A percentile compares a stretch with the other conserved stretches of the same genome.
phyloP scores from a whole-genome alignment of 2,113 vertebrate species.

The Ceuthmochares aereus region DNA sequence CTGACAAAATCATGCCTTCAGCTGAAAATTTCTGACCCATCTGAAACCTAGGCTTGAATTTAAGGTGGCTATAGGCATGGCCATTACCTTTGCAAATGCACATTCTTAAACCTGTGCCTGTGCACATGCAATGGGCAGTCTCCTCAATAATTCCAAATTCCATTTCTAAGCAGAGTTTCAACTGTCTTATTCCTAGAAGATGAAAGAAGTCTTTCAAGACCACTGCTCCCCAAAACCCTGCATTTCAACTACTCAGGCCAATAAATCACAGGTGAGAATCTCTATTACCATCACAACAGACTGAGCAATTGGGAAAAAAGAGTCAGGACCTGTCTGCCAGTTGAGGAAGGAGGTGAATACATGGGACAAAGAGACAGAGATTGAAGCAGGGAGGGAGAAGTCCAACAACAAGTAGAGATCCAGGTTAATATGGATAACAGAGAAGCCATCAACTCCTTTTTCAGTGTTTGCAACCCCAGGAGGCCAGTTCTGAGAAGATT shows the following conservation, averaged over 20 bases:
- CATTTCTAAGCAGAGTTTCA: not conserved
- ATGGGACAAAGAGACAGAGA: not conserved
- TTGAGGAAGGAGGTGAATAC: not conserved
- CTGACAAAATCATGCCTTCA: not conserved
- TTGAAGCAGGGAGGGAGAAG: not conserved
- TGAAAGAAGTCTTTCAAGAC: not conserved
- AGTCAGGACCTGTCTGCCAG: not conserved
- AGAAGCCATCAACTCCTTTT: not conserved
- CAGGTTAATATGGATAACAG: not conserved
- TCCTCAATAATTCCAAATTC: not conserved
- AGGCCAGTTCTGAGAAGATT: not conserved
- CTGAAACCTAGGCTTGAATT: not conserved
- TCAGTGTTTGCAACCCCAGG: not conserved
- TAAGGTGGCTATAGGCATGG: not conserved
- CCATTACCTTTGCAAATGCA: not conserved
- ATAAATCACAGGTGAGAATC: not conserved
- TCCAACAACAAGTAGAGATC: not conserved
- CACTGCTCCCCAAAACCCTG: not conserved
- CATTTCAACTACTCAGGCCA: rapidly evolving
- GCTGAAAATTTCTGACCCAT: not conserved
- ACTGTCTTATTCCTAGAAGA: not conserved
- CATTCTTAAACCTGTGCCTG: not conserved
- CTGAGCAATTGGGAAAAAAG: not conserved
- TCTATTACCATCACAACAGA: not conserved
- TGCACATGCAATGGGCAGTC: not conserved